A percentile compares a stretch with the other conserved stretches of the same genome.
phyloP scores from a whole-genome alignment of 2,888 invertebrate species.

The Tachina fera region DNA sequence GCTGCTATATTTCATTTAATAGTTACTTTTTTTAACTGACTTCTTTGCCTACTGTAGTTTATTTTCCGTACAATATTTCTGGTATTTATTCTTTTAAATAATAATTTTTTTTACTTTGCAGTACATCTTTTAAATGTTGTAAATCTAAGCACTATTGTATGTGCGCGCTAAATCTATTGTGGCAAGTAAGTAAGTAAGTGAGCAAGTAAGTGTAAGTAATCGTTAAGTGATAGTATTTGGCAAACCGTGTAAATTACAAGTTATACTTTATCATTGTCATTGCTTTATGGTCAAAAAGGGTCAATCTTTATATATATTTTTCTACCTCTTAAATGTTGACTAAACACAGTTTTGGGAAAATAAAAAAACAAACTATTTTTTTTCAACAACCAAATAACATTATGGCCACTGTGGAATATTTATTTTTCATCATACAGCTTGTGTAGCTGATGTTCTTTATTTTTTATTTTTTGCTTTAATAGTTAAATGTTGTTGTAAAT shows the following conservation, averaged over 20 bases:
- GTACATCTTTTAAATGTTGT: constrained; percentile 35
- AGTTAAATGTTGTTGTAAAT: constrained; percentile 19
- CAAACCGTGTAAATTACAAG: constrained; percentile 71
- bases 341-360: constrained; percentile 46
- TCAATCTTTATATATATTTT: constrained; percentile 51
- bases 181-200: constrained; percentile 1
- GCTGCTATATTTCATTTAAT: constrained; percentile 56
- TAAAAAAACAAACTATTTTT: neutral
- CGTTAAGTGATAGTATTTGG: constrained; percentile 68
- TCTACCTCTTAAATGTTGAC: constrained; percentile 58
- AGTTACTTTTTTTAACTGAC: neutral
- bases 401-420: constrained; percentile 29
- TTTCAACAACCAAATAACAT: constrained; percentile 29
- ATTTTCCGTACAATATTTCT: constrained; percentile 44
- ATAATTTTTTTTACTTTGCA: neutral
- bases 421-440: constrained; percentile 38
- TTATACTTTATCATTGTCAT: constrained; percentile 72
- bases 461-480: constrained; percentile 8
- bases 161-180: neutral
- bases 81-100: constrained; percentile 28
- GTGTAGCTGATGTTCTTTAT: neutral
- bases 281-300: constrained; percentile 72
- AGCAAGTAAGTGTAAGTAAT: constrained; percentile 61
- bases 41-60: neutral
- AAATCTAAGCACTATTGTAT: constrained; percentile 45